phyloP scores from a whole-genome alignment of 2,113 vertebrate genomes.

The Lepisosteus oculatus region DNA sequence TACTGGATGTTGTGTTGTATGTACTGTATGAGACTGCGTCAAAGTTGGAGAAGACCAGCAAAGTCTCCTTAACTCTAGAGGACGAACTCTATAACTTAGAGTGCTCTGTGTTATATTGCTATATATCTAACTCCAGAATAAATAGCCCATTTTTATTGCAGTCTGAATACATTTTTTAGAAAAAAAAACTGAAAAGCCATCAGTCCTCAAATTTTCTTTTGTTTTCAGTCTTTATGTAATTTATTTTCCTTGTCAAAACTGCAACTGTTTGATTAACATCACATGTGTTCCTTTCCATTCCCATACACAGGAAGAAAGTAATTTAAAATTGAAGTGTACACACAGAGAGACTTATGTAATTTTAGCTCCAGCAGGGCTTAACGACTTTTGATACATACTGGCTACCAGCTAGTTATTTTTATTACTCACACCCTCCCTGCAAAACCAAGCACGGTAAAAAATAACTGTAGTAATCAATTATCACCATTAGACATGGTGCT shows the following conservation, averaged over 20 bases:
- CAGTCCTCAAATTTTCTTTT: background rate
- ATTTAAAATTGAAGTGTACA: background rate
- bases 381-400: constrained; percentile 5
- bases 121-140: no score
- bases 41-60: no score
- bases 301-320: background rate
- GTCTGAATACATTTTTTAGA: no score
- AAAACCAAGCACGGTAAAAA: background rate
- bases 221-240: constrained; percentile 4
- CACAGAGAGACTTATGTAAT: background rate
- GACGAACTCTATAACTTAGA: no score
- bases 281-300: background rate
- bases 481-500: background rate
- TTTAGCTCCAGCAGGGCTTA: background rate
- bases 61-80: no score
- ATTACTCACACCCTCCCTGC: constrained; percentile 6
- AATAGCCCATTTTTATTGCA: no score
- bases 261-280: constrained; percentile 3
- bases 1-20: no score
- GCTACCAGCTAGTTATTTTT: constrained; percentile 6
- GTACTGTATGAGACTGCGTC: no score
- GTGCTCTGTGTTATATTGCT: no score
- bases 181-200: no score
- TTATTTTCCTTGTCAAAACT: background rate
- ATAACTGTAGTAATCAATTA: constrained; percentile 8